phyloP scores from a whole-genome alignment of 2,888 invertebrate species.

The Drosophila eohydei region DNA sequence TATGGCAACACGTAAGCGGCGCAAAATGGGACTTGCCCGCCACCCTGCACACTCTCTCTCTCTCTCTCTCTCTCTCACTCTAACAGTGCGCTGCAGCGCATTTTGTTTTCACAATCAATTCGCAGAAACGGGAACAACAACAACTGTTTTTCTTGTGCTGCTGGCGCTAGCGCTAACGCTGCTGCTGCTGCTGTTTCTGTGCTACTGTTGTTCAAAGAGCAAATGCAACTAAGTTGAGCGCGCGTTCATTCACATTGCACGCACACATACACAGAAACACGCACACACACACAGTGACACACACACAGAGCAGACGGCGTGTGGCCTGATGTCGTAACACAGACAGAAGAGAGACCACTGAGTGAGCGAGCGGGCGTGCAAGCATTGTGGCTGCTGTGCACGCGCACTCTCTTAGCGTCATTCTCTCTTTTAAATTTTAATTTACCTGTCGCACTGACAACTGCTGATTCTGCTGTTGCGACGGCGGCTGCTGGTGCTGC shows the following conservation, averaged over 20 bases:
- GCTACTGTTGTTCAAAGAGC: slow-evolving; percentile 39
- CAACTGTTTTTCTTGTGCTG: slow-evolving; percentile 13
- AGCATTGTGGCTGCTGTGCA: slow-evolving; percentile 10
- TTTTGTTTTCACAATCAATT: slow-evolving; percentile 74
- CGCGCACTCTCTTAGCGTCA: slow-evolving; percentile 45
- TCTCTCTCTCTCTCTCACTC: background rate
- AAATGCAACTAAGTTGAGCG: slow-evolving; percentile 64
- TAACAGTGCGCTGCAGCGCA: slow-evolving; percentile 40
- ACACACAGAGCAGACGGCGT: slow-evolving; percentile 40
- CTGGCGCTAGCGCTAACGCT: background rate
- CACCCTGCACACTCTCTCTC: background rate
- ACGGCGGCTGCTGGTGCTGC: slow-evolving; percentile 23
- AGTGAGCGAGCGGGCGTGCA: background rate
- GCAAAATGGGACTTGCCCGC: slow-evolving; percentile 23
- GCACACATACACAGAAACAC: slow-evolving; percentile 36
- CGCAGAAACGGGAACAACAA: slow-evolving; percentile 41
- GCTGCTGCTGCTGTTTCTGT: slow-evolving; percentile 16
- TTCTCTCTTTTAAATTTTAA: slow-evolving; percentile 33
- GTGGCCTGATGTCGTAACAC: slow-evolving; percentile 76
- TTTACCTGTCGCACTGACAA: slow-evolving; percentile 68
- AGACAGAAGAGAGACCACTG: slow-evolving; percentile 15
- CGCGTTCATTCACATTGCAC: slow-evolving; percentile 74
- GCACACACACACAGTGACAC: slow-evolving; percentile 21
- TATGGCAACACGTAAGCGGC: slow-evolving; percentile 80
- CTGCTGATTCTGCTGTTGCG: slow-evolving; percentile 35